A percentile compares a stretch with the other conserved stretches of the same genome.
phyloP scores from a whole-genome alignment of 2,113 vertebrate genomes.

The Pseudolaguvia tuberculata region DNA sequence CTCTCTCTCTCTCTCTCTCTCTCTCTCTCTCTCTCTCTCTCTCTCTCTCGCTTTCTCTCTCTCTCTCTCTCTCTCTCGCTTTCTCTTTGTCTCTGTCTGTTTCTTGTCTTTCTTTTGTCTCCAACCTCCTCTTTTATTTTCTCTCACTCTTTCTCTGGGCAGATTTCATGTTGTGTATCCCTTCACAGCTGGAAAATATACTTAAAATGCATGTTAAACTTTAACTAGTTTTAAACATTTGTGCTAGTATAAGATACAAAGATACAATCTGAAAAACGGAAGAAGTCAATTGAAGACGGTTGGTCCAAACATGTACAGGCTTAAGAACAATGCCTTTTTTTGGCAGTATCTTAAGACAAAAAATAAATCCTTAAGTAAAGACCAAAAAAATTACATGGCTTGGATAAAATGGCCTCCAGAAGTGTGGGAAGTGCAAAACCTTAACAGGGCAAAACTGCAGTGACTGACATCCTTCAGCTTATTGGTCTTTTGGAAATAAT shows the following conservation, averaged over 20 bases:
- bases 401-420: slow-evolving; percentile 29
- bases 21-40: neutral
- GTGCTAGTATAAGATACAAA: neutral
- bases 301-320: slow-evolving; percentile 19
- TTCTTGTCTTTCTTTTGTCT: neutral
- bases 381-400: slow-evolving; percentile 41
- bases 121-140: slow-evolving; percentile 14
- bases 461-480: slow-evolving; percentile 25
- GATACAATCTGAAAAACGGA: neutral
- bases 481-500: slow-evolving; percentile 39
- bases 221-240: slow-evolving; percentile 5
- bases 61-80: too few relatives aligned
- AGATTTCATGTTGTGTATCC: slow-evolving; percentile 63
- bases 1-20: slow-evolving; percentile 13
- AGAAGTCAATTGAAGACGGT: neutral
- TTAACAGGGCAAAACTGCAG: slow-evolving; percentile 2
- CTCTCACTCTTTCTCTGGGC: slow-evolving; percentile 41
- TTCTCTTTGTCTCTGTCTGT: neutral
- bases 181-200: slow-evolving; percentile 70
- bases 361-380: slow-evolving; percentile 39
- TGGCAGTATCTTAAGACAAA: slow-evolving; percentile 18
- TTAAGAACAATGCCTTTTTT: slow-evolving; percentile 15
- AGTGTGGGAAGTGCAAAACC: slow-evolving; percentile 40
- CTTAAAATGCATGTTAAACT: slow-evolving; percentile 47
- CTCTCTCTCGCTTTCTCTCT: too few relatives aligned